phyloP scores from a whole-genome alignment of 2,888 invertebrate genomes.

The Cheilosia urbana region DNA sequence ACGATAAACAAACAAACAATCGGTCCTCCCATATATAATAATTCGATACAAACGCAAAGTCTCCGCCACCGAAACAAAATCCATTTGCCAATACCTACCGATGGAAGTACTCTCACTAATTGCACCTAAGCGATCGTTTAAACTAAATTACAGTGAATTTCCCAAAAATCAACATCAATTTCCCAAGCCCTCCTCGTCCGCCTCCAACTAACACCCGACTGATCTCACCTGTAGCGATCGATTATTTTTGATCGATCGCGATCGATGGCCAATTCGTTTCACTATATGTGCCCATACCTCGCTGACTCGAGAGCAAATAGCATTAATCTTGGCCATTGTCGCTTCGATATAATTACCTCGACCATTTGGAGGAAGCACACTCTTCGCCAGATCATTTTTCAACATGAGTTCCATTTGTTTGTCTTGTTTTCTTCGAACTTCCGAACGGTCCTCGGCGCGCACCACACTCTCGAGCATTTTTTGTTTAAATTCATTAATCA shows the following conservation, averaged over 20 bases:
- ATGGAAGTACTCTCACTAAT: slow-evolving; percentile 28
- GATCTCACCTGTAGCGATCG: slow-evolving; percentile 55
- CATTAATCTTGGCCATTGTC: slow-evolving; percentile 75
- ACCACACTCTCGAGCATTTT: slow-evolving; percentile 50
- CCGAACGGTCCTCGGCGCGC: slow-evolving; percentile 22
- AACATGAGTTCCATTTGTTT: slow-evolving; percentile 63
- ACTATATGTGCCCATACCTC: slow-evolving; percentile 53
- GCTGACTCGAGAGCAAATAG: slow-evolving; percentile 61
- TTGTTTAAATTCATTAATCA: slow-evolving; percentile 74
- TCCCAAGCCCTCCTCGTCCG: slow-evolving; percentile 43
- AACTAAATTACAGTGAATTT: slow-evolving; percentile 67
- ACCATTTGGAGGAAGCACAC: slow-evolving; percentile 80
- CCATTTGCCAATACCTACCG: slow-evolving; percentile 10
- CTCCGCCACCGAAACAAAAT: slow-evolving; percentile 5
- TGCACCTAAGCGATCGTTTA: slow-evolving; percentile 48
- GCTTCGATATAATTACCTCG: slow-evolving; percentile 80
- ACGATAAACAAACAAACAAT: too few relatives aligned
- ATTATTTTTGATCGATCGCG: slow-evolving; percentile 63
- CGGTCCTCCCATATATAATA: not conserved
- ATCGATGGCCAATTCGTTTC: slow-evolving; percentile 59
- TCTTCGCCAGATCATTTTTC: slow-evolving; percentile 83
- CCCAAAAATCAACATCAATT: slow-evolving; percentile 61
- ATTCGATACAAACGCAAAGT: slow-evolving; percentile 25
- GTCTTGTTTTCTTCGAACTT: not conserved
- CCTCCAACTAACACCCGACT: slow-evolving; percentile 41